Conservation (phyloP, 2,888 invertebrate species). For the Aspidapion aeneum region DNA sequence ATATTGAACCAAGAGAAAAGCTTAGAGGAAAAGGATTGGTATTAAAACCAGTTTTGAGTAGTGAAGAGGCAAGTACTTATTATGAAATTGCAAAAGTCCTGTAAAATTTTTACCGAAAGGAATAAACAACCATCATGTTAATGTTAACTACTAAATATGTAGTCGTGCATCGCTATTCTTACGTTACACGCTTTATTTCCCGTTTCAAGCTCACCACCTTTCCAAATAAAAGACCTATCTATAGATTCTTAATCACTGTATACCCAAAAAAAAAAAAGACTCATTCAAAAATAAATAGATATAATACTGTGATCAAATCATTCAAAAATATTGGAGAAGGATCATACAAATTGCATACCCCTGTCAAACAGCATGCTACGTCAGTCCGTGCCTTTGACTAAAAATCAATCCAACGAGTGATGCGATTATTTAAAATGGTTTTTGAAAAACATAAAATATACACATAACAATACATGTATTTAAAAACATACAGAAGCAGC, state of each 20-base stretch:
- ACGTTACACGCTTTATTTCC: too few species aligned
- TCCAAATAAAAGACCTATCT: too few species aligned
- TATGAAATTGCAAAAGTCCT: constrained; percentile 14
- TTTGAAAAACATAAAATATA: too few species aligned
- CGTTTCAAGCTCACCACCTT: too few species aligned
- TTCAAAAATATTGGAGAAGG: constrained; percentile 16
- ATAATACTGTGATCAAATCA: constrained; percentile 14
- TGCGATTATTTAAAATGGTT: too few species aligned
- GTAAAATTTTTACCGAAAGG: constrained; percentile 12
- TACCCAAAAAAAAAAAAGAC: background rate
- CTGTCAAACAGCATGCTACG: constrained; percentile 12
- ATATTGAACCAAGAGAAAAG: too few species aligned
- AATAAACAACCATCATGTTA: background rate
- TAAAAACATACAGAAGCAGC: too few species aligned
- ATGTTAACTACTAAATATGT: constrained; percentile 3
- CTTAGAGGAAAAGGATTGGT: too few species aligned
- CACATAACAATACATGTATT: too few species aligned
- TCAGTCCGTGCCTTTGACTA: constrained; percentile 15
- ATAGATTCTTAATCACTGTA: too few species aligned
- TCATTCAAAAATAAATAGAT: constrained; percentile 15
- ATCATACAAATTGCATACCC: constrained; percentile 13
- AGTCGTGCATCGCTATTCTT: constrained; percentile 5
- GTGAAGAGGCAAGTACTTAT: constrained; percentile 12
- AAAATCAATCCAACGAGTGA: too few species aligned
- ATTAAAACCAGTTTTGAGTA: constrained; percentile 9